Evolutionary conservation across 2,888 invertebrate genomes (phyloP).

Genomic region (Fragum fragum): DNA sequence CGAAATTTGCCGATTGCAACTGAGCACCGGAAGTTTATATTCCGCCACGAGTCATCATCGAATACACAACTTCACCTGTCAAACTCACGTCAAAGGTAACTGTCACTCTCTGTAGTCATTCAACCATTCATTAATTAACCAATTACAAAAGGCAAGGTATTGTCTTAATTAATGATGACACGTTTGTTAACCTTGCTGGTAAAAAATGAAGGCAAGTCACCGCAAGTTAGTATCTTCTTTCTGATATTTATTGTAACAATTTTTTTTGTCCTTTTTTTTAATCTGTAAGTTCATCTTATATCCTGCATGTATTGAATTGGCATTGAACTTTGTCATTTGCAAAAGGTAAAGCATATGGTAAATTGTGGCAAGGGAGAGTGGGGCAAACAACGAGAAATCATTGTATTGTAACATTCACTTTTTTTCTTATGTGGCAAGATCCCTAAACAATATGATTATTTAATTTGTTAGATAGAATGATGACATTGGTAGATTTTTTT

Average conservation of each 20-base stretch:
- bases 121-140: conserved; percentile 53
- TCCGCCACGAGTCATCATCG: conserved; percentile 60
- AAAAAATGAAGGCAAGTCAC: conserved; percentile 66
- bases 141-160: conserved; percentile 43
- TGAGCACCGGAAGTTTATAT: conserved; percentile 62
- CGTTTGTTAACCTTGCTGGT: conserved; percentile 1
- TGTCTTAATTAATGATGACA: conserved; percentile 45
- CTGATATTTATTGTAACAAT: neutral
- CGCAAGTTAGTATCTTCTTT: conserved; percentile 51
- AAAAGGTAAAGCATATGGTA: no score
- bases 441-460: no score
- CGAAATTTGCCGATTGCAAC: neutral
- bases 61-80: conserved; percentile 54
- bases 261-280: neutral
- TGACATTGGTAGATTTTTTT: no score
- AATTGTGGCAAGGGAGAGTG: no score
- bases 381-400: no score
- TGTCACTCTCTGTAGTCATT: conserved; percentile 40
- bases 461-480: no score
- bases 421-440: no score
- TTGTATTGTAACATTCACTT: no score
- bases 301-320: no score
- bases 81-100: conserved; percentile 63
- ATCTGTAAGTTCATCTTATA: no score
- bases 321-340: no score